A percentile compares a stretch with the other conserved stretches of the same genome.
Evolutionary conservation across 2,113 vertebrate species (phyloP).

Genomic region (Bucco capensis): DNA sequence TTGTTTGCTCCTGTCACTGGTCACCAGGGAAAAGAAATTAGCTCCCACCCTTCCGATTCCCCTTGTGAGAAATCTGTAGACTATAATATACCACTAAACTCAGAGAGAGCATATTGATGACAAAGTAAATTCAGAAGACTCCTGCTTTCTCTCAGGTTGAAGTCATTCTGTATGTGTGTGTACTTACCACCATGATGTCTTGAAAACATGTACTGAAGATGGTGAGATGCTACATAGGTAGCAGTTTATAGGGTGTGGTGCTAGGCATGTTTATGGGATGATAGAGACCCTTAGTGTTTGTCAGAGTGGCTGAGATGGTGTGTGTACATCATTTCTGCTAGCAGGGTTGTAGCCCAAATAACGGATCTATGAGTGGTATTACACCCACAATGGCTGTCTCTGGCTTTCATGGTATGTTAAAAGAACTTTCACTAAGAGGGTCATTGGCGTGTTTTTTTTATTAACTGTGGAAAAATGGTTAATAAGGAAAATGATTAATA

Average conservation of each 20-base stretch:
- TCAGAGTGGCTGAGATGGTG: not conserved
- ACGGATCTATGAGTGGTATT: rapidly evolving
- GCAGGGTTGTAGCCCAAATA: not conserved
- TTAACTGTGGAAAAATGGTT: not conserved
- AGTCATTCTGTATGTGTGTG: not conserved
- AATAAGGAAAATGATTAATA: too few relatives aligned
- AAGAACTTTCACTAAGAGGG: not conserved
- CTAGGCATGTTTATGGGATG: not conserved
- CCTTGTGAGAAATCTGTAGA: too few relatives aligned
- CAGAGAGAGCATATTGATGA: not conserved
- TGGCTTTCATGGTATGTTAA: not conserved
- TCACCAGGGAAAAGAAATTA: too few relatives aligned
- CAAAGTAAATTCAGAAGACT: not conserved
- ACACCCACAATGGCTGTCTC: rapidly evolving
- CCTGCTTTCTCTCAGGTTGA: not conserved
- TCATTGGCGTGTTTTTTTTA: not conserved
- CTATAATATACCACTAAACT: not conserved
- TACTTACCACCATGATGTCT: not conserved
- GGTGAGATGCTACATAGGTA: not conserved
- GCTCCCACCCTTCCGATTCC: too few relatives aligned
- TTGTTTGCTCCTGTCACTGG: too few relatives aligned
- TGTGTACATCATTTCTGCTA: not conserved
- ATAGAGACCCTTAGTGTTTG: not conserved
- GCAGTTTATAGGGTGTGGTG: not conserved
- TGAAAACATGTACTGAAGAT: not conserved